Evolutionary conservation across 2,888 invertebrate species (phyloP), one percentile per base, ranked within the genome.

Genomic region (Napeogenes inachia): DNA sequence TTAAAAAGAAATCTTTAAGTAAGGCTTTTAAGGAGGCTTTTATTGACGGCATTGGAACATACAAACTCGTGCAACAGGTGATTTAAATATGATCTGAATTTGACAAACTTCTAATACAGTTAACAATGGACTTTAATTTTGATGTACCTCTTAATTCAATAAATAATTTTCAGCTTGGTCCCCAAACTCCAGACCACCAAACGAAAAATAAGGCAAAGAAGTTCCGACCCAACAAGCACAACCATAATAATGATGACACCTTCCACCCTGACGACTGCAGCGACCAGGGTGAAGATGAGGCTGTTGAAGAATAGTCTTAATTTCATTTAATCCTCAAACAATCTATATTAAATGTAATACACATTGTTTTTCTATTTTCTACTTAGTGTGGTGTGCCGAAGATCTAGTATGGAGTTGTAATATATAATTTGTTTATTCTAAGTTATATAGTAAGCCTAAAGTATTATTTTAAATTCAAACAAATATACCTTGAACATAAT

Each of bases 201-300:
- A 65, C 65, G 1, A 77, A 73, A 2, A 74, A 70, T 45, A 61
- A 59, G 13, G 67, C 61, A 47, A 75, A 75, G 66, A 73, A 71
- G 2, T 54, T 68, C 47, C 72, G 72, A 1, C 73, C 75, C 0
- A 69, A 72, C 60, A 73, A 66, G 56, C 71, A 72, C 30, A 68
- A 79, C 59, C 72, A 78, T 64, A 74, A 80, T 61, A 81, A 84
- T 54, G 88, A 89, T 57, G 85, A 89, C 69, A 88, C 88, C 0
- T 87, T 85, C 75, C 76, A 69, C 0, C 87, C 87, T 0, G 86
- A 88, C 56, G 82, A 88, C 59, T 85, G 82, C 67, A 80, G 84
- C 0, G 82, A 79, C 4, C 75, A 75, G 21, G 80, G 80, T 21
- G 85, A 83, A 4, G 80, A 80, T 3, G 76, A 70, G 3, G 73